These are phyloP conservation scores for Sebastes variabilis DNA, from an alignment of 2,797 vertebrate genomes.

Conservation along the genomic window DNA sequence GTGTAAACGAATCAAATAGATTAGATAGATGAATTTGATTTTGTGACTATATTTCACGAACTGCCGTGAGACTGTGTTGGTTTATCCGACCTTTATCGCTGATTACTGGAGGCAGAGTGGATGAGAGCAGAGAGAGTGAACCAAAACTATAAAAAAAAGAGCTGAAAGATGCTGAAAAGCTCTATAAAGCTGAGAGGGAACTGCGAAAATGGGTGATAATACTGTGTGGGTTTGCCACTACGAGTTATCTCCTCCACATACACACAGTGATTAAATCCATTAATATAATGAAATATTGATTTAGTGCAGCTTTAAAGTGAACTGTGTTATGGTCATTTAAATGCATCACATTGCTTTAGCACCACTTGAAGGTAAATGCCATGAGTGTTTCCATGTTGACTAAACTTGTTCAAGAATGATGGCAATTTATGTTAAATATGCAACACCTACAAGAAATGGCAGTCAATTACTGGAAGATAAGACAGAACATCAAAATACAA, in stretches of 20 bases:
- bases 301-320: too few species aligned
- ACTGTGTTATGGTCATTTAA: not conserved
- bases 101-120: not conserved
- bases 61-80: too few species aligned
- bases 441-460: too few species aligned
- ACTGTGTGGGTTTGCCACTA: not conserved
- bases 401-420: not conserved
- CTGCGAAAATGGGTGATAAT: too few species aligned
- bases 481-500: not conserved
- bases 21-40: accelerated
- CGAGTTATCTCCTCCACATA: not conserved
- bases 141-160: not conserved
- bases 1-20: too few species aligned
- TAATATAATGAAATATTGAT: too few species aligned
- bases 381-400: not conserved
- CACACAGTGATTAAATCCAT: too few species aligned
- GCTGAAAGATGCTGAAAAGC: not conserved
- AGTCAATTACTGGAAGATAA: accelerated
- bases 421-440: not conserved
- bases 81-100: accelerated
- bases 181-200: not conserved
- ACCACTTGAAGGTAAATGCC: not conserved
- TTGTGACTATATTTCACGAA: accelerated
- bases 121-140: not conserved
- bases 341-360: not conserved